Evolutionary conservation across 2,797 vertebrate species (phyloP).

Genomic region (Kryptolebias ocellatus): DNA sequence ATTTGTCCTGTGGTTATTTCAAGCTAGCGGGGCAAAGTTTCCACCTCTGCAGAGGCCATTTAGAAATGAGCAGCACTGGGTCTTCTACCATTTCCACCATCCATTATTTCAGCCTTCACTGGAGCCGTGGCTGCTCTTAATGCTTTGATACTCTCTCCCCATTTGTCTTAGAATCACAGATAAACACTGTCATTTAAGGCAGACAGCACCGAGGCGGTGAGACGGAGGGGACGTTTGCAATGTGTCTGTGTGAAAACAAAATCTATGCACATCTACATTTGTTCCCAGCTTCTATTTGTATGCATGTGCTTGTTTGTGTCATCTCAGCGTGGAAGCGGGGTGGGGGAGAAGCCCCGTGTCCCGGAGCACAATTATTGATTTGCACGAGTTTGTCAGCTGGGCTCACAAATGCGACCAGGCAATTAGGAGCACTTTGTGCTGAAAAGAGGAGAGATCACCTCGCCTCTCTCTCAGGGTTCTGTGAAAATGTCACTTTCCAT

Average conservation of each 20-base stretch:
- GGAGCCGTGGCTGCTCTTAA: conserved; percentile 64
- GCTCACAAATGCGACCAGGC: conserved; percentile 76
- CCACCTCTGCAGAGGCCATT: conserved; percentile 72
- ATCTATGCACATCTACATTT: conserved; percentile 9
- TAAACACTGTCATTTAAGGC: conserved; percentile 78
- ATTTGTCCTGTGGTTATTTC: conserved; percentile 37
- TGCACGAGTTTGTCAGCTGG: conserved; percentile 78
- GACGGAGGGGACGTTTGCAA: conserved; percentile 8
- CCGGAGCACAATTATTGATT: conserved; percentile 79
- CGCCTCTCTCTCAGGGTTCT: conserved; percentile 66
- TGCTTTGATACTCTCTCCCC: conserved; percentile 69
- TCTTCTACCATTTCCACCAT: conserved; percentile 71
- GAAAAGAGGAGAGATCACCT: conserved; percentile 76
- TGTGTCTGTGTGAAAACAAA: conserved; percentile 5
- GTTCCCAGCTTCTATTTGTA: conserved; percentile 34
- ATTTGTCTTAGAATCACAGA: conserved; percentile 77
- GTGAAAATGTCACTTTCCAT: conserved; percentile 84
- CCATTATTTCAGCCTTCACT: conserved; percentile 73
- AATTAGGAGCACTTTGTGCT: conserved; percentile 81
- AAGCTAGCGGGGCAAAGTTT: conserved; percentile 42
- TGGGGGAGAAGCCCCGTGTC: conserved; percentile 30
- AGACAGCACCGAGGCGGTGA: conserved; percentile 32
- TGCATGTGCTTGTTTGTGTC: conserved; percentile 37
- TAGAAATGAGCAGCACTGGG: conserved; percentile 74
- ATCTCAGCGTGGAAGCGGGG: conserved; percentile 25